Conservation (phyloP, 30 jellyfish, hydroid and myxozoan genomes). For the Pelagia noctiluca region DNA sequence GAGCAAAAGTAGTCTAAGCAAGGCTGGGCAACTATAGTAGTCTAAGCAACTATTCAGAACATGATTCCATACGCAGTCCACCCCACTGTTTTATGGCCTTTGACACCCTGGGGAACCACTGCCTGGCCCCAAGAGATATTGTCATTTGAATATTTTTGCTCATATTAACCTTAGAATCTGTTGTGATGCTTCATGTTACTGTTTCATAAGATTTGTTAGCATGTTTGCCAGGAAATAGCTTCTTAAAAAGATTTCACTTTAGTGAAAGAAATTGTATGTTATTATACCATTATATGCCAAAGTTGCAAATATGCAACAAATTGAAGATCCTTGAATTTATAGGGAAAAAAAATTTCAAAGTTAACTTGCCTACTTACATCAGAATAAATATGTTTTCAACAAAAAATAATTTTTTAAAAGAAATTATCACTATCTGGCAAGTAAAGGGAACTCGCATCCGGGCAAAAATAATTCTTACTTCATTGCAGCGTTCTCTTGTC, state of each 20-base stretch:
- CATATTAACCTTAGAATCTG: slow-evolving; percentile 25
- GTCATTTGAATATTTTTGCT: slow-evolving; percentile 14
- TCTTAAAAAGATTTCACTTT: background rate
- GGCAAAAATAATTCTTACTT: too few species aligned
- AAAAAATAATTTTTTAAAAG: slow-evolving; percentile 32
- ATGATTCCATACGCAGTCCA: slow-evolving; percentile 23
- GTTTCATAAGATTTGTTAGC: slow-evolving; percentile 27
- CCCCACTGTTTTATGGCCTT: slow-evolving; percentile 11
- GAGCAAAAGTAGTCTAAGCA: slow-evolving; percentile 42
- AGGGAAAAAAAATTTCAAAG: slow-evolving; percentile 28
- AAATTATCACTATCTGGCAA: background rate
- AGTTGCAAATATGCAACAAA: slow-evolving; percentile 46
- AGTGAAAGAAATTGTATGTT: slow-evolving; percentile 30
- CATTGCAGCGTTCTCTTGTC: too few species aligned
- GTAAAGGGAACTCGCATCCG: slow-evolving; percentile 11
- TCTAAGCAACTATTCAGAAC: slow-evolving; percentile 26
- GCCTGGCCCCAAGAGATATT: slow-evolving; percentile 7
- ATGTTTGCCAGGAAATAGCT: slow-evolving; percentile 15
- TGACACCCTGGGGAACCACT: slow-evolving; percentile 10
- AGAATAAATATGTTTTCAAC: slow-evolving; percentile 32
- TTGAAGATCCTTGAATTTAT: slow-evolving; percentile 18
- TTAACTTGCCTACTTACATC: slow-evolving; percentile 28
- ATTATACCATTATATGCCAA: slow-evolving; percentile 39
- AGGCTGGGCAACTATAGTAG: too few species aligned
- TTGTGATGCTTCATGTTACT: slow-evolving; percentile 11